Evolutionary conservation across 2,888 invertebrate genomes (phyloP), one percentile per base, ranked within the genome.

Genomic region (Atherix ibis): DNA sequence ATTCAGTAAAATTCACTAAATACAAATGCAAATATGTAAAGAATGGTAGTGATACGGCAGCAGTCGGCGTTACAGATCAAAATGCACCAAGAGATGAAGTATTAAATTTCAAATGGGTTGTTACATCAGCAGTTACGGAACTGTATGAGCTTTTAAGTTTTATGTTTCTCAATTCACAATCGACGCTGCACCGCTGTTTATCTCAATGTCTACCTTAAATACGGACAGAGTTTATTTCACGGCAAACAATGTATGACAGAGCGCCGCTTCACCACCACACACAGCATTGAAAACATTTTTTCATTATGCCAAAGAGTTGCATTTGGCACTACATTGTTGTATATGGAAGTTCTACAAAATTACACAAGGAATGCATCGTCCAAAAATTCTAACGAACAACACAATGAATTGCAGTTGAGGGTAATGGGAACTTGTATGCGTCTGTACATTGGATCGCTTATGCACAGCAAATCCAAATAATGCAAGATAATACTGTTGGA

Each of bases 21-120:
- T 58, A 58, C 36, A 48, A 59, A 40, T 54, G 52, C 40, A 58
- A 60, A 44, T 62, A 62, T 45, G 51, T 62, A 18, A 54, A 48
- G 32, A 61, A 61, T 51, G 55, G 56, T 22, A 50, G 48, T 40
- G 54, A 56, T 40, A 46, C 48, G 48, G 51, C 54, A 22, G 46
- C 49, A 31, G 49, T 52, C 44, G 47, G 46, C 40, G 37, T 49
- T 29, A 43, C 38, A 38, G 38, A 38, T 33, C 41, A 37, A 34
- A 50, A n/a, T n/a, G n/a, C n/a, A n/a, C n/a, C n/a, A n/a, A 37
- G 26, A 18, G 37, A 40, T 31, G 38, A 39, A 37, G 32, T 43
- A 33, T 18, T 10, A 19, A 25, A 27, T 43, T 33, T 32, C 39
- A 44, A 40, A 36, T 39, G 32, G 43, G 41, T 9, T 33, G 51